Evolutionary conservation across 2,888 invertebrate genomes (phyloP), one percentile per base, ranked within the genome.

Genomic region (Hofmannophila pseudospretella): DNA sequence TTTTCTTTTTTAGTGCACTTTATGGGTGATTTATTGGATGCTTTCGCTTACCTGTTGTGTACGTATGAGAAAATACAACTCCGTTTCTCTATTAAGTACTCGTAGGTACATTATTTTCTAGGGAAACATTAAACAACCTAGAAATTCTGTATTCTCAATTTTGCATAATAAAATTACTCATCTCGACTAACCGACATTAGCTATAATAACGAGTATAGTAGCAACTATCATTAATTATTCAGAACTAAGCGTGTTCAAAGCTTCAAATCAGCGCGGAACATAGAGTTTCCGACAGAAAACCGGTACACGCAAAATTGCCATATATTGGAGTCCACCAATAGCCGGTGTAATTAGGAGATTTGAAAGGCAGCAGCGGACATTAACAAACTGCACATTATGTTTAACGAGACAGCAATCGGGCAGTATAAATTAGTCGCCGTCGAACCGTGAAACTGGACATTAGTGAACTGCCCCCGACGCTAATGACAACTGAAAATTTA

Each of bases 1-100:
- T 57, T 65, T 60, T 63, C 61, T 54, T 53, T 56, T 64, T 65
- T 58, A 61, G 51, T 50, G 48, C 49, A 55, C 49, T 30, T 59
- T 58, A 51, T 52, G 47, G 47, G 49, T 57, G 48, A 57, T 53
- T 56, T 58, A 54, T 56, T 51, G 50, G 16, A 47, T 36, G 35
- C 35, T 36, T 11, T 22, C 7, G 7, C 7, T 32, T 20, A 10
- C 7, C 22, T 22, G 22, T 22, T 7, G 2, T 22, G 22, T n/a
- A n/a, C n/a, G n/a, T n/a, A n/a, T n/a, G n/a, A n/a, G 22, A 22
- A 22, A 16, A 16, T 16, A 16, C 16, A n/a, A n/a, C n/a, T n/a
- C n/a, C n/a, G n/a, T n/a, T n/a, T n/a, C n/a, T n/a, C n/a, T n/a
- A n/a, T n/a, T n/a, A n/a, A n/a, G n/a, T n/a, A n/a, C n/a, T n/a